These are phyloP conservation scores for Sebastes aleutianus DNA, from an alignment of 2,797 vertebrate species.

Conservation along the genomic window DNA sequence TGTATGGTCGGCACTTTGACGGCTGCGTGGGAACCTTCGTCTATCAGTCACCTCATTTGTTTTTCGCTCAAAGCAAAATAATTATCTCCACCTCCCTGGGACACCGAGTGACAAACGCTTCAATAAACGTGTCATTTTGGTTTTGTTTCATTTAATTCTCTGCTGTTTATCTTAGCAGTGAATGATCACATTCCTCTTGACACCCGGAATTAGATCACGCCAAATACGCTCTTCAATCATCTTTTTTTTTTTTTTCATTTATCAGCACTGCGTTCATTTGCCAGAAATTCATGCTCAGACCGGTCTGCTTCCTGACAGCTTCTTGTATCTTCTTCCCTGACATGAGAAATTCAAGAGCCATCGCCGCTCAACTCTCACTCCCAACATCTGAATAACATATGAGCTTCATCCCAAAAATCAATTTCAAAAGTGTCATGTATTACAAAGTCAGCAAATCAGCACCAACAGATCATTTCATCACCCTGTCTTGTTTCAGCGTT, in stretches of 20 bases:
- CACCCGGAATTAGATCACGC: conserved; percentile 25
- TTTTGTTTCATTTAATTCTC: conserved; percentile 21
- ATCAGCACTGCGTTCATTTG: background rate
- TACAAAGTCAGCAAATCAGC: conserved; percentile 8
- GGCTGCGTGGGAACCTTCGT: conserved; percentile 27
- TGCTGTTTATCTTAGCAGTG: conserved; percentile 7
- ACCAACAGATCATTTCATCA: background rate
- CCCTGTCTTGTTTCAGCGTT: background rate
- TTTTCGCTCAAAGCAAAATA: conserved; percentile 17
- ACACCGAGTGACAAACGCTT: conserved; percentile 28
- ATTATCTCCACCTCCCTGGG: background rate
- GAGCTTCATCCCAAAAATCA: conserved; percentile 23
- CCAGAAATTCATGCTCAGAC: conserved; percentile 20
- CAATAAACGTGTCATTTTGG: conserved; percentile 22
- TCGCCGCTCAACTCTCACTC: conserved; percentile 2
- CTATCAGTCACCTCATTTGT: conserved; percentile 2
- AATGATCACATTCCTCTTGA: conserved; percentile 16
- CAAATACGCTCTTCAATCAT: conserved; percentile 27
- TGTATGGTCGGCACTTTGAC: conserved; percentile 31
- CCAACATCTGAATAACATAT: conserved; percentile 29
- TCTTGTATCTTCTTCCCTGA: conserved; percentile 9
- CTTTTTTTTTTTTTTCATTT: conserved; percentile 8
- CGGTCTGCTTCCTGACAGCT: conserved; percentile 23
- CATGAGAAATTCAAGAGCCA: conserved; percentile 20
- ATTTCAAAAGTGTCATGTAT: background rate